Percentiles rank a stretch among this genome's conserved stretches.
These are phyloP conservation scores for Drosophila asahinai DNA, from an alignment of 1,140 invertebrate species.

Conservation along the genomic window DNA sequence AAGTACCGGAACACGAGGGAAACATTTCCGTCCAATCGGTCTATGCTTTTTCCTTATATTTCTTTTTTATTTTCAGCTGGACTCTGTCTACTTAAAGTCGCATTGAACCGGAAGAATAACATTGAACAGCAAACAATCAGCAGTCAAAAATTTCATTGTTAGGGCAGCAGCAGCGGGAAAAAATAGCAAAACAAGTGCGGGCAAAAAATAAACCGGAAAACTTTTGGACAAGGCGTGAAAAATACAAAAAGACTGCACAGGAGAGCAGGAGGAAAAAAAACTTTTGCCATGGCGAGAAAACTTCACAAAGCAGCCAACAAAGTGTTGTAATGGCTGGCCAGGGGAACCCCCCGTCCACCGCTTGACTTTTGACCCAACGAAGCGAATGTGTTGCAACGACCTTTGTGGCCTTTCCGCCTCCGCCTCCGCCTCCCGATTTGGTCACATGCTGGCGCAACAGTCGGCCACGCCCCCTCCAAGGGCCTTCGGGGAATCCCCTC, in stretches of 20 bases:
- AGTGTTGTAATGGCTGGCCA: conserved; percentile 75
- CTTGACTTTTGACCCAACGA: conserved; percentile 73
- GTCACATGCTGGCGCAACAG: conserved; percentile 70
- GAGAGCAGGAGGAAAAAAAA: conserved; percentile 25
- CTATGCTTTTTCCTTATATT: conserved; percentile 5
- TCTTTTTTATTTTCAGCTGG: background rate
- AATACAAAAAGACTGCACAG: conserved; percentile 59
- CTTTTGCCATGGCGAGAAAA: conserved; percentile 57
- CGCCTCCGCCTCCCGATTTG: conserved; percentile 17
- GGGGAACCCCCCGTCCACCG: conserved; percentile 22
- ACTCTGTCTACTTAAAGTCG: conserved; percentile 59
- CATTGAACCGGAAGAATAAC: conserved; percentile 72
- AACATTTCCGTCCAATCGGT: conserved; percentile 30
- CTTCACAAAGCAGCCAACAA: conserved; percentile 76
- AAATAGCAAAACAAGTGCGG: conserved; percentile 41
- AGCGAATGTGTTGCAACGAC: conserved; percentile 76
- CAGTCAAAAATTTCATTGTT: conserved; percentile 77
- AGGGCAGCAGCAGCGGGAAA: conserved; percentile 23
- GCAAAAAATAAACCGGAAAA: conserved; percentile 44
- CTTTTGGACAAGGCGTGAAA: conserved; percentile 76
- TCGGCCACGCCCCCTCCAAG: conserved; percentile 56
- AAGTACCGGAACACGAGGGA: conserved; percentile 37
- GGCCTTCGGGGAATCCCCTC: conserved; percentile 18
- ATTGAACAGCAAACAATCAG: conserved; percentile 78
- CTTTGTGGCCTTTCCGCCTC: conserved; percentile 66